A percentile compares a stretch with the other conserved stretches of the same genome.
These are phyloP conservation scores for Ophiodon elongatus DNA, from an alignment of 2,113 vertebrate genomes.

Conservation along the genomic window DNA sequence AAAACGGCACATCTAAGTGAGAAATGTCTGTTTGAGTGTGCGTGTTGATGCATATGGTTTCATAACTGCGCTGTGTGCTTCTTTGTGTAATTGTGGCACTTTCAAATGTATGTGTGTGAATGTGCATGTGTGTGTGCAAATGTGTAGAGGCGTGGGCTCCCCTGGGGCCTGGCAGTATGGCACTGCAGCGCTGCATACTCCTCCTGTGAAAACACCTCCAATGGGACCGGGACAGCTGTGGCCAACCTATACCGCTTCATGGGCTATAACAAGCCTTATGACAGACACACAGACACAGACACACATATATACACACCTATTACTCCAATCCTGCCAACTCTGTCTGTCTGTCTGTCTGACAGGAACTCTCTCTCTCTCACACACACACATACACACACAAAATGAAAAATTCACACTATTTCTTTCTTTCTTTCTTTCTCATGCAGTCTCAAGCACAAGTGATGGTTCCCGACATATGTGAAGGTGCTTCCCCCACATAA, in stretches of 20 bases:
- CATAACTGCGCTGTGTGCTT: slow-evolving; percentile 54
- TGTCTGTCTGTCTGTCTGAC: slow-evolving; percentile 63
- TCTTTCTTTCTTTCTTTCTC: slow-evolving; percentile 33
- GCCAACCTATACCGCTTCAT: slow-evolving; percentile 81
- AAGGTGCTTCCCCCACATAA: slow-evolving; percentile 20
- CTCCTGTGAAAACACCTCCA: slow-evolving; percentile 84
- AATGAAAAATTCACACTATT: neutral
- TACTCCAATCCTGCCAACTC: slow-evolving; percentile 52
- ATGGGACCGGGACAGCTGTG: slow-evolving; percentile 85
- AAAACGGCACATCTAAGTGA: slow-evolving; percentile 81
- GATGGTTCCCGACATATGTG: slow-evolving; percentile 49
- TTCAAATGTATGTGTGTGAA: slow-evolving; percentile 55
- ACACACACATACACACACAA: slow-evolving; percentile 7
- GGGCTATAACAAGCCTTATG: slow-evolving; percentile 82
- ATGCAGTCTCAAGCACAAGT: slow-evolving; percentile 36
- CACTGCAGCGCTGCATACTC: slow-evolving; percentile 74
- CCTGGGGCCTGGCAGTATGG: slow-evolving; percentile 82
- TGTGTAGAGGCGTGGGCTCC: slow-evolving; percentile 73
- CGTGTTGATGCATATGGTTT: slow-evolving; percentile 45
- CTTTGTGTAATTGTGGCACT: slow-evolving; percentile 69
- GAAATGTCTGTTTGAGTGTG: slow-evolving; percentile 61
- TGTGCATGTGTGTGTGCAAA: slow-evolving; percentile 44
- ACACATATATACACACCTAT: slow-evolving; percentile 51
- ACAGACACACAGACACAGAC: slow-evolving; percentile 54
- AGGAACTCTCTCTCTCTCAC: slow-evolving; percentile 23